Evolutionary conservation across 1,140 invertebrate species (phyloP), one percentile per base, ranked within the genome.

Genomic region (Drosophila lacteicornis): DNA sequence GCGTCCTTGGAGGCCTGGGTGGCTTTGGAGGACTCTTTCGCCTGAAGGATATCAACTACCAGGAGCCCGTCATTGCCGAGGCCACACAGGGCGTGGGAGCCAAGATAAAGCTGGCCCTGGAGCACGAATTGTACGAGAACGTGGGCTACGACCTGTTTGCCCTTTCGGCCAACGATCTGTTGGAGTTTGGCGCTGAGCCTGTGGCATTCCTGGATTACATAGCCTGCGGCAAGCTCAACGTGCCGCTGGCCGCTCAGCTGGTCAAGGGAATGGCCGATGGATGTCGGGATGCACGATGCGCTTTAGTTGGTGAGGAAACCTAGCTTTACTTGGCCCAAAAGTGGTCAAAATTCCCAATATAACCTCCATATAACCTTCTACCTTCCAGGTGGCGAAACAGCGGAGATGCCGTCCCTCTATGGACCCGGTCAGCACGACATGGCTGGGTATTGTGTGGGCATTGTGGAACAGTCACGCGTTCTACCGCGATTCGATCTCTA

Each of bases 151-250:
- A 99, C 94, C 94, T 99, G 38, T 98, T 99, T 11, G 99, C 98
- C 11, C 99, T 99, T 97, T 99, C 98, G 92, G 98, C 98, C 3
- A 99, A 99, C 94, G 98, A 99, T 93, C 95, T 99, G 51, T 93
- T 99, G 22, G 98, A 97, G 45, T 96, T 98, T 78, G 98, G 98
- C 22, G 99, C 98, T 0, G 97, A 98, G 88, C 98, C 98, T 0
- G 94, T 99, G 49, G 99, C 98, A 63, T 99, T 99, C 92, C 93
- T 99, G 1, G 98, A 99, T 94, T 99, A 99, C 93, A 99, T 98
- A 93, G 98, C 98, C 12, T 98, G 97, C 92, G 97, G 98, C 4
- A 94, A 95, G 69, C 93, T 99, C 47, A 95, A 98, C 83, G 95
- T 98, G 7, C 93, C 95, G 1, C 93, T 95, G 17, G 97, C 98